phyloP scores from a whole-genome alignment of 1,140 invertebrate species.

The Kradibia gibbosae region DNA sequence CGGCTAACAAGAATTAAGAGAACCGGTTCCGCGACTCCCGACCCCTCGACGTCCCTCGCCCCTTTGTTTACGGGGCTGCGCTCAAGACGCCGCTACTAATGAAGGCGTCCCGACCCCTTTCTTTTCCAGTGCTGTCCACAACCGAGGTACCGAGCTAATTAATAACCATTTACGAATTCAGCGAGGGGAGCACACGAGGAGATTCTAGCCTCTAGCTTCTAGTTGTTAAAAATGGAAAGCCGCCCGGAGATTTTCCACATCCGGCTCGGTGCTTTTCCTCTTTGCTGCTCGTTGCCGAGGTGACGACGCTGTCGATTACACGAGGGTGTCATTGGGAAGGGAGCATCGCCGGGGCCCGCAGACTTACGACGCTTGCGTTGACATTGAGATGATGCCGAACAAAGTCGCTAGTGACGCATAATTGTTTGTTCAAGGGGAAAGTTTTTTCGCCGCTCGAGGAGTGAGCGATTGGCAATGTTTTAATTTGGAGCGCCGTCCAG shows the following conservation, averaged over 20 bases:
- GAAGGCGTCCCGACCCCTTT: conserved; percentile 4
- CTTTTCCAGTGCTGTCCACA: neutral
- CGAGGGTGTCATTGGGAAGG: neutral
- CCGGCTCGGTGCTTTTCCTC: neutral
- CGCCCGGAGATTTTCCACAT: conserved; percentile 18
- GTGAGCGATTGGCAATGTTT: neutral
- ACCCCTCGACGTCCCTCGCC: neutral
- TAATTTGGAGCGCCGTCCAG: neutral
- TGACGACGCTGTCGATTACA: too few species aligned
- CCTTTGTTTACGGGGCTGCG: conserved; percentile 42
- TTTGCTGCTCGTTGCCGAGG: neutral
- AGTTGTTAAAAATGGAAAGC: neutral
- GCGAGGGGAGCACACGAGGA: neutral
- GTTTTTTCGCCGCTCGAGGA: neutral
- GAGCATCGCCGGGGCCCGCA: conserved; percentile 20
- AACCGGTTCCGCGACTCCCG: conserved; percentile 46
- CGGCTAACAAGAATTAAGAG: conserved; percentile 50
- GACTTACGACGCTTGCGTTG: conserved; percentile 36
- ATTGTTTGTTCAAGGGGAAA: conserved; percentile 28
- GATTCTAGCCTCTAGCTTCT: too few species aligned
- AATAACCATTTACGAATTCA: conserved; percentile 40
- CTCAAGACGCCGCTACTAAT: conserved; percentile 4
- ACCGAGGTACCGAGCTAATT: conserved; percentile 32
- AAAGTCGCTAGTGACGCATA: neutral
- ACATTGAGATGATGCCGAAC: conserved; percentile 7